Evolutionary conservation across 1,140 invertebrate species (phyloP), one percentile per base, ranked within the genome.

Genomic region (Drosophila tsacasi): DNA sequence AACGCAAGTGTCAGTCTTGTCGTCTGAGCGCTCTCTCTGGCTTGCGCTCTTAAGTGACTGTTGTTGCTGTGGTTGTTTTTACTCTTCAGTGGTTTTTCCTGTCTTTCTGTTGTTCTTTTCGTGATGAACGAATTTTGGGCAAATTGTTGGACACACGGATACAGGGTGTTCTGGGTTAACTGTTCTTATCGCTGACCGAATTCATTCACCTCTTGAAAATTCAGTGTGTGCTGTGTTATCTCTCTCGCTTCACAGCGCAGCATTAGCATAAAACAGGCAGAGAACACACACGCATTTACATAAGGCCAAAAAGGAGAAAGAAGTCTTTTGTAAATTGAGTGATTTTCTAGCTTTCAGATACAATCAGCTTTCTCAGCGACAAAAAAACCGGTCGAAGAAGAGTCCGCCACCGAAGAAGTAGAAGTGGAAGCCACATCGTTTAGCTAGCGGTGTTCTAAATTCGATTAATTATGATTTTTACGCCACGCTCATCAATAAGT

Each of bases 401-500:
- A 54, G 49, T 46, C 59, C 39, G 40, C 58, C 37, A 52, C 62
- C 23, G 44, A 46, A 59, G 50, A 65, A 75, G 61, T 40, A 37
- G 42, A 65, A 66, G 62, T 50, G 30, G 72, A 42, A 76, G 62
- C 65, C 57, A 74, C 62, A 65, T 63, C 62, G 68, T 73, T 83
- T 79, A 79, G 79, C 60, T 89, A 81, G 81, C 83, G 73, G 81
- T 87, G 81, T 84, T 87, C 84, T 84, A 81, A 81, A 78, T 87
- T 86, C 84, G 73, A 87, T 87, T 81, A 87, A 89, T 87, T 89
- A 87, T 87, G 77, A 74, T 57, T 76, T 78, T 79, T 75, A 67
- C 67, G 63, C 73, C 44, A 55, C 37, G 71, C 50, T 40, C 82
- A 74, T 72, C 59, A 72, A 86, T 81, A 77, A 81, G 81, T 81